phyloP scores from a whole-genome alignment of 1,140 invertebrate species.

The Plectus sambesii region DNA sequence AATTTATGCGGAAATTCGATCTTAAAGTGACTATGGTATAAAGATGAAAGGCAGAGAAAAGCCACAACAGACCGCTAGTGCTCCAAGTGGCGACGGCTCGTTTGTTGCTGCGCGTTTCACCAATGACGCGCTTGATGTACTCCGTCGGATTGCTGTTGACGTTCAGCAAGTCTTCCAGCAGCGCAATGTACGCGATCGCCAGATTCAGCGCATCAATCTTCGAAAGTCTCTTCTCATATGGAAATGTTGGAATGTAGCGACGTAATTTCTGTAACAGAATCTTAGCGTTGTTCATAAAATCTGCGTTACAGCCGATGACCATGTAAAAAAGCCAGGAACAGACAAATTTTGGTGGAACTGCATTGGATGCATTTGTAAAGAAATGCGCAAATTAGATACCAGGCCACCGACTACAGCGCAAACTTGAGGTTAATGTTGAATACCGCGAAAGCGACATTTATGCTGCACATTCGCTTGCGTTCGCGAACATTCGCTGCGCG shows the following conservation, averaged over 20 bases:
- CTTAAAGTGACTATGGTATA: background rate
- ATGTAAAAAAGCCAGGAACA: background rate
- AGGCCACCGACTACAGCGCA: background rate
- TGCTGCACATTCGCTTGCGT: slow-evolving; percentile 83
- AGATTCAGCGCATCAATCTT: slow-evolving; percentile 90
- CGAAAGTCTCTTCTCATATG: slow-evolving; percentile 92
- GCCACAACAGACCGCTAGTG: slow-evolving; percentile 33
- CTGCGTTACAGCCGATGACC: background rate
- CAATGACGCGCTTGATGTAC: slow-evolving; percentile 30
- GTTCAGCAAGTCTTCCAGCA: slow-evolving; percentile 76
- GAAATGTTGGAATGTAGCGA: slow-evolving; percentile 87
- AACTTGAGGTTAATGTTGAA: slow-evolving; percentile 1
- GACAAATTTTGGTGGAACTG: background rate
- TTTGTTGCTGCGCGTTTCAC: slow-evolving; percentile 23
- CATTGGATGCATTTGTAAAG: slow-evolving; percentile 5
- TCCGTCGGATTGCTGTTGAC: slow-evolving; percentile 27
- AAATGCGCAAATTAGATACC: slow-evolving; percentile 5
- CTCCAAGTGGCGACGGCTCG: slow-evolving; percentile 33
- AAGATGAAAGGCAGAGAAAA: slow-evolving; percentile 2
- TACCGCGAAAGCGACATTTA: slow-evolving; percentile 87
- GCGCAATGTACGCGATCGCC: slow-evolving; percentile 94
- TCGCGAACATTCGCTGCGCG: slow-evolving; percentile 82
- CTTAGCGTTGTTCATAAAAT: background rate
- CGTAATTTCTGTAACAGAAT: slow-evolving; percentile 46
- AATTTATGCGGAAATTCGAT: too few relatives aligned